A percentile compares a stretch with the other conserved stretches of the same genome.
phyloP scores from a whole-genome alignment of 2,113 vertebrate genomes.

The Narcine bancroftii region DNA sequence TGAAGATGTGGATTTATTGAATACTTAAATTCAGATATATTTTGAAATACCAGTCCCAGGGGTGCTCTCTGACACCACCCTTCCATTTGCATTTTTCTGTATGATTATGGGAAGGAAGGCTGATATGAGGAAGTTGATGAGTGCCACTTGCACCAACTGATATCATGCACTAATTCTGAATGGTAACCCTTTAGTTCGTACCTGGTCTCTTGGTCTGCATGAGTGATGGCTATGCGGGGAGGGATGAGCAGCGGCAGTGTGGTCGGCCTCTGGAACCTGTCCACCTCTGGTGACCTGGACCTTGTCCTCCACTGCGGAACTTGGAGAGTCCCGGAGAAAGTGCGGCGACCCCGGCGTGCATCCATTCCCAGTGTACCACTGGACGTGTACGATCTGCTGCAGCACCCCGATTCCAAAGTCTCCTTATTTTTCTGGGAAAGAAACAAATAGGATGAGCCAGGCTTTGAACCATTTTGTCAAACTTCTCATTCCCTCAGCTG shows the following conservation, averaged over 20 bases:
- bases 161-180: not conserved
- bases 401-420: slow-evolving; percentile 52
- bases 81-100: not conserved
- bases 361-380: slow-evolving; percentile 64
- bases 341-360: slow-evolving; percentile 56
- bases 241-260: slow-evolving; percentile 65
- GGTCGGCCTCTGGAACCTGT: slow-evolving; percentile 57
- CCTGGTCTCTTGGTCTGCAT: slow-evolving; percentile 57
- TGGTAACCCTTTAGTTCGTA: slow-evolving; percentile 43
- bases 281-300: slow-evolving; percentile 57
- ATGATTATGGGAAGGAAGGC: not conserved
- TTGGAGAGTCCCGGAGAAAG: slow-evolving; percentile 66
- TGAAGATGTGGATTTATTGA: too few relatives aligned
- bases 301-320: slow-evolving; percentile 62
- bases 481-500: not conserved
- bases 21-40: too few relatives aligned
- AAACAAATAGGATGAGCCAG: slow-evolving; percentile 27
- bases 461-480: not conserved
- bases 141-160: not conserved
- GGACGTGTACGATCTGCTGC: slow-evolving; percentile 62
- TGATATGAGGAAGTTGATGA: not conserved
- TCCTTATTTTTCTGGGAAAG: slow-evolving; percentile 53
- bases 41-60: too few relatives aligned
- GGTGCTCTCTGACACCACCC: too few relatives aligned
- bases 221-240: slow-evolving; percentile 70